A percentile compares a stretch with the other conserved stretches of the same genome.
Conservation (phyloP, 2,113 vertebrate species). For the Megaptera novaeangliae region DNA sequence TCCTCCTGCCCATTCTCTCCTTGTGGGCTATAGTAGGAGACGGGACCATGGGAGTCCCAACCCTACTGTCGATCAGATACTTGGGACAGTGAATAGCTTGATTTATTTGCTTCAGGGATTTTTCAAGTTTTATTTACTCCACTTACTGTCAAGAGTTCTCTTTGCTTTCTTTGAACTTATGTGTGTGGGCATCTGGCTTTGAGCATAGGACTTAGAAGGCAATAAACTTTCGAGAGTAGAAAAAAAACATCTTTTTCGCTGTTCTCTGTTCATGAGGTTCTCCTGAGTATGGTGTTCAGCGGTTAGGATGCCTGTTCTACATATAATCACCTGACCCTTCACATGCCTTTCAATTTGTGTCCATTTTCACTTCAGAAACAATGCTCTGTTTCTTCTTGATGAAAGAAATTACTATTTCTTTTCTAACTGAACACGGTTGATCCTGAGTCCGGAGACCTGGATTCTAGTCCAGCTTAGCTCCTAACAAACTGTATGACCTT, state of each 20-base stretch:
- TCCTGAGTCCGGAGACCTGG: background rate
- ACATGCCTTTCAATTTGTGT: conserved; percentile 28
- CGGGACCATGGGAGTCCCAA: background rate
- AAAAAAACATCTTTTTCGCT: background rate
- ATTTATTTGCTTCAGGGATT: background rate
- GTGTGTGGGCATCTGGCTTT: conserved; percentile 1
- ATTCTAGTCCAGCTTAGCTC: background rate
- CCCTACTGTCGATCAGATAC: background rate
- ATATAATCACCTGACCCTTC: background rate
- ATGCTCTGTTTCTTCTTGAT: background rate
- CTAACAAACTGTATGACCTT: conserved; percentile 16
- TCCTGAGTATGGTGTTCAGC: background rate
- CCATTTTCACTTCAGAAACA: conserved; percentile 42
- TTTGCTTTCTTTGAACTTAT: conserved; percentile 42
- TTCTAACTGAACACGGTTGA: background rate
- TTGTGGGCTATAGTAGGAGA: background rate
- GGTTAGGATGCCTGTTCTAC: background rate
- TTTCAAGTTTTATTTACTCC: conserved; percentile 26
- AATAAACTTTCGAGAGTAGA: background rate
- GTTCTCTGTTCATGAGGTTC: background rate
- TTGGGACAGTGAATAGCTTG: background rate
- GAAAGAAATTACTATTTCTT: background rate
- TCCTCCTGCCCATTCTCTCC: background rate
- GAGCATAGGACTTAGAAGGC: background rate
- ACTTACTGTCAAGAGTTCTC: background rate